Evolutionary conservation across 2,113 vertebrate species (phyloP).

Genomic region (Chaenogobius annularis): DNA sequence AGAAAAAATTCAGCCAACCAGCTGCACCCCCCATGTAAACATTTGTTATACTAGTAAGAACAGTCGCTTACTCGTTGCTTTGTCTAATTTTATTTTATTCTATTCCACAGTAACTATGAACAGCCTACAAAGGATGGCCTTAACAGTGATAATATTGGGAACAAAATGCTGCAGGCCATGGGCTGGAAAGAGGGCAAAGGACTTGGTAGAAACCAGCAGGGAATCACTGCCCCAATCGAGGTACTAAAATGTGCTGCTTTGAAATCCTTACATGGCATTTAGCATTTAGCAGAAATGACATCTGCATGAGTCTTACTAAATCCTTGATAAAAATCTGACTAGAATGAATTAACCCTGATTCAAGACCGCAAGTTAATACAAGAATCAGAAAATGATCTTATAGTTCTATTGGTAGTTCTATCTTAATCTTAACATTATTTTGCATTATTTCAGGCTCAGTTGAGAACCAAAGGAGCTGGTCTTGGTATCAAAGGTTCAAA

Average conservation of each 20-base stretch:
- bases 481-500: constrained; percentile 94
- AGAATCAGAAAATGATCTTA: neutral
- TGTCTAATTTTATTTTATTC: neutral
- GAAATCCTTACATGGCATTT: no score
- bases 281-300: neutral
- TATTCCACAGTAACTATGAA: constrained; percentile 87
- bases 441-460: constrained; percentile 83
- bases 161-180: constrained; percentile 99
- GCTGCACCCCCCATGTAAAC: constrained; percentile 84
- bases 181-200: constrained; percentile 98
- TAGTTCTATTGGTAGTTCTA: neutral
- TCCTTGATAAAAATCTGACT: no score
- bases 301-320: no score
- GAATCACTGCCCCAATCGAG: constrained; percentile 96
- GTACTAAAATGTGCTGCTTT: constrained; percentile 59
- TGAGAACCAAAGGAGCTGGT: constrained; percentile 92
- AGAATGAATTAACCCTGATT: neutral
- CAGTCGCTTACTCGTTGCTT: neutral
- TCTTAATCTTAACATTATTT: neutral
- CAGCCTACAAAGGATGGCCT: constrained; percentile 98
- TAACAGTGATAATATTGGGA: constrained; percentile 97
- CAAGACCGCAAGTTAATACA: neutral
- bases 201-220: constrained; percentile 94
- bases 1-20: constrained; percentile 91
- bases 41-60: neutral